Evolutionary conservation across 1,140 invertebrate species (phyloP).

Genomic region (Thereuonema tuberculata): DNA sequence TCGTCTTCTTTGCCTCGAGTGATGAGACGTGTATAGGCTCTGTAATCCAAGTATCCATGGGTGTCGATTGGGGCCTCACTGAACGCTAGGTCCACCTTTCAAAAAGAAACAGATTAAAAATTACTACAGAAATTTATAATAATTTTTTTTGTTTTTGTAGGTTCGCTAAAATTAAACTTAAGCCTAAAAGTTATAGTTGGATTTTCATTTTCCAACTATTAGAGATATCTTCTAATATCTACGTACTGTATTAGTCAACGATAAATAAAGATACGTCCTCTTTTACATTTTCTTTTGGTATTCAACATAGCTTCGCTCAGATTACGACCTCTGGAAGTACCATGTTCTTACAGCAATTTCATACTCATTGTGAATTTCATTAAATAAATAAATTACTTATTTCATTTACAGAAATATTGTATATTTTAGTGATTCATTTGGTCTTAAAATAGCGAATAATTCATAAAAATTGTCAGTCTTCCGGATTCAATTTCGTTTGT

Average conservation of each 20-base stretch:
- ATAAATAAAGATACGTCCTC: background rate
- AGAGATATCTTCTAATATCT: background rate
- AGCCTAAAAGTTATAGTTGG: background rate
- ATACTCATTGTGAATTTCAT: too few species aligned
- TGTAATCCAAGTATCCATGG: constrained; percentile 6
- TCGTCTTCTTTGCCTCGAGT: constrained; percentile 11
- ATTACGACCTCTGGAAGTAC: too few species aligned
- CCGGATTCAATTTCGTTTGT: too few species aligned
- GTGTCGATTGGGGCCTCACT: constrained; percentile 5
- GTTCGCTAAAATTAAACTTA: background rate
- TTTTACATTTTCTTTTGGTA: background rate
- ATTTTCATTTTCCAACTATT: background rate
- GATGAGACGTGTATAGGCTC: constrained; percentile 6
- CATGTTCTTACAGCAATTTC: too few species aligned
- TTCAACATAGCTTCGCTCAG: too few species aligned
- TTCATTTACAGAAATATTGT: too few species aligned
- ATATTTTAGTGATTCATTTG: too few species aligned
- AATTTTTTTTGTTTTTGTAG: too few species aligned
- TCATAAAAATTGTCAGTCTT: too few species aligned
- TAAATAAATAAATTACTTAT: too few species aligned
- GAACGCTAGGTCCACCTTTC: constrained; percentile 9
- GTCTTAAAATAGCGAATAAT: too few species aligned
- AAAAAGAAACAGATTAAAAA: background rate
- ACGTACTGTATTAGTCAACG: background rate
- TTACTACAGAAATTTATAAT: background rate